Conservation (phyloP, 2,888 invertebrate species). For the Arrhopalites spinosus region DNA sequence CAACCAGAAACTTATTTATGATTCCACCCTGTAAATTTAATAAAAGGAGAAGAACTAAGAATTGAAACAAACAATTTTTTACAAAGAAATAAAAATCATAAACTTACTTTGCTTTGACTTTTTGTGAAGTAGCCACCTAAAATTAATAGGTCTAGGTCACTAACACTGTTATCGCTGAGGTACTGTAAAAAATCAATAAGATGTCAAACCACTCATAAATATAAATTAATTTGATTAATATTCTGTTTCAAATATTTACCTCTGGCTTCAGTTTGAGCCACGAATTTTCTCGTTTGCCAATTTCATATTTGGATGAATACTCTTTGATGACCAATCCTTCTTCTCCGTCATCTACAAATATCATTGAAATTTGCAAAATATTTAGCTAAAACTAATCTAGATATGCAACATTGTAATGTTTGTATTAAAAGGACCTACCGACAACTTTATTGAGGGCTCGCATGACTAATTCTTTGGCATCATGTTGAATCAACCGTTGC, state of each 20-base stretch:
- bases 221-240: background rate
- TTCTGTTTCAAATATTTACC: slow-evolving; percentile 61
- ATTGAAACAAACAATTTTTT: too few relatives aligned
- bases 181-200: slow-evolving; percentile 64
- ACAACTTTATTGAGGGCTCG: slow-evolving; percentile 78
- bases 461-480: slow-evolving; percentile 69
- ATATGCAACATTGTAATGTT: too few relatives aligned
- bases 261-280: slow-evolving; percentile 94
- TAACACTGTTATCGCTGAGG: slow-evolving; percentile 75
- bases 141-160: slow-evolving; percentile 85
- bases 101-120: too few relatives aligned
- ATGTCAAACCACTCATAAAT: background rate
- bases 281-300: slow-evolving; percentile 77
- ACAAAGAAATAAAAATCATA: too few relatives aligned
- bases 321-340: slow-evolving; percentile 93
- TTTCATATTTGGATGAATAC: slow-evolving; percentile 76
- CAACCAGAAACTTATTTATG: too few relatives aligned
- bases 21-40: too few relatives aligned
- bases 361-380: too few relatives aligned
- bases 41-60: too few relatives aligned
- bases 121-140: slow-evolving; percentile 76
- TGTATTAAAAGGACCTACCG: slow-evolving; percentile 60
- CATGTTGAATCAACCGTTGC: slow-evolving; percentile 14
- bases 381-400: too few relatives aligned
- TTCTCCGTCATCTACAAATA: slow-evolving; percentile 64